Conservation (phyloP, 2,113 vertebrate genomes). For the Probosciger aterrimus region DNA sequence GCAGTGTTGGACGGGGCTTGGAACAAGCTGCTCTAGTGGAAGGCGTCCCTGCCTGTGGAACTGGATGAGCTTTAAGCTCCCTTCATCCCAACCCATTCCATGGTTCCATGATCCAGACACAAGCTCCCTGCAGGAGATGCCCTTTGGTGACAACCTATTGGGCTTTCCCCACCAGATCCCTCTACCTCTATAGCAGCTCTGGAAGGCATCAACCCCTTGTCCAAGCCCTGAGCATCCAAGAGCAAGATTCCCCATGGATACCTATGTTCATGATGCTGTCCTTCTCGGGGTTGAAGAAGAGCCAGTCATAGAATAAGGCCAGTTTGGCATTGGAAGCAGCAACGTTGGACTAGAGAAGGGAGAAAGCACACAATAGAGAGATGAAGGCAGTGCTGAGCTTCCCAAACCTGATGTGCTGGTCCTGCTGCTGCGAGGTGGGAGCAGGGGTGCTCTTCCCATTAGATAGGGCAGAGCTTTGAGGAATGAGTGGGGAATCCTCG, state of each 20-base stretch:
- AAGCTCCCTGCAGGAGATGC: not conserved
- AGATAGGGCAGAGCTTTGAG: not conserved
- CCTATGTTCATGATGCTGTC: constrained; percentile 99
- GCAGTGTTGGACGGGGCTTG: too few relatives aligned
- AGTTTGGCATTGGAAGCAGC: constrained; percentile 97
- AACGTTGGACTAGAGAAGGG: constrained; percentile 85
- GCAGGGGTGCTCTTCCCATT: not conserved
- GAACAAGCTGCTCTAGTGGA: not conserved
- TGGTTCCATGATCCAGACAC: not conserved
- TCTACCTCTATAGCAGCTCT: not conserved
- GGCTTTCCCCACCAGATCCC: not conserved
- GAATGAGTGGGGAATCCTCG: not conserved
- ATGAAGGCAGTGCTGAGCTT: rapidly evolving
- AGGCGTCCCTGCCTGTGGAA: not conserved
- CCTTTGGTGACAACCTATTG: not conserved
- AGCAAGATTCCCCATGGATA: not conserved
- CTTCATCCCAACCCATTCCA: not conserved
- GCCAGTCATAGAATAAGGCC: constrained; percentile 97
- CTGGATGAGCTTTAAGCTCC: not conserved
- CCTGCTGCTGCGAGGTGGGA: rapidly evolving
- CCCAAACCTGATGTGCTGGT: rapidly evolving
- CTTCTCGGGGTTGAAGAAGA: constrained; percentile 97
- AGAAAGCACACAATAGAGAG: rapidly evolving
- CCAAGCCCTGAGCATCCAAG: rapidly evolving
- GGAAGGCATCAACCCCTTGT: not conserved